These are phyloP conservation scores for Microtus californicus DNA, from an alignment of 2,797 vertebrate species.

Conservation along the genomic window DNA sequence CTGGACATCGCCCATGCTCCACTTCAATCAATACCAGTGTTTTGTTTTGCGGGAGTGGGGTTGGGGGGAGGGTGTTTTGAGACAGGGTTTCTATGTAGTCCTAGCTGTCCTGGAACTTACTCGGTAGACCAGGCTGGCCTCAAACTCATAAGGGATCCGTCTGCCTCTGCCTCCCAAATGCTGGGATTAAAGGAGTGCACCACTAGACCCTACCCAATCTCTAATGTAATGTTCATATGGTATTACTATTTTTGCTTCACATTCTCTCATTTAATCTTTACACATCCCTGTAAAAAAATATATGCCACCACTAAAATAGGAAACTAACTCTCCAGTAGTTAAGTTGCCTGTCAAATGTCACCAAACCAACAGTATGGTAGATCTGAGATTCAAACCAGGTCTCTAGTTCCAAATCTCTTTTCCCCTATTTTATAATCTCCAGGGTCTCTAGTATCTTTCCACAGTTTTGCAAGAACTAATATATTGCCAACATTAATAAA, in stretches of 20 bases:
- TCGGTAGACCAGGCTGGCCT: background rate
- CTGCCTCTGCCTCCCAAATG: background rate
- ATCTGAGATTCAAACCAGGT: constrained; percentile 24
- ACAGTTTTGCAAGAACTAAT: constrained; percentile 33
- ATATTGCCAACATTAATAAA: background rate
- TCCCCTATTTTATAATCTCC: background rate
- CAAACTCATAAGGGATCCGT: background rate
- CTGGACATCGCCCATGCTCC: constrained; percentile 25
- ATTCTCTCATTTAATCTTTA: constrained; percentile 54
- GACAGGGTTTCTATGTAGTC: background rate
- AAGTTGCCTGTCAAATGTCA: background rate
- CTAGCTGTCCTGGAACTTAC: background rate
- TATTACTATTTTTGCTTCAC: constrained; percentile 55
- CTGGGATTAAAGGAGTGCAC: background rate
- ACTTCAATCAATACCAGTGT: constrained; percentile 11
- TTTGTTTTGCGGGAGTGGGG: background rate
- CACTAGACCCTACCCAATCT: background rate
- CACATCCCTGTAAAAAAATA: constrained; percentile 20
- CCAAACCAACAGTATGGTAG: constrained; percentile 19
- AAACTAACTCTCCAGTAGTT: constrained; percentile 32
- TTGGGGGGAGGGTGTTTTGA: background rate
- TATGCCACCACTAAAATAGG: constrained; percentile 23
- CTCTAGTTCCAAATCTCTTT: constrained; percentile 42
- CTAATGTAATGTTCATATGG: background rate
- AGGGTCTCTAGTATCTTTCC: constrained; percentile 33